Base-by-base conservation (phyloP, 2,888 invertebrate species). In the Dynastes tityus region DNA sequence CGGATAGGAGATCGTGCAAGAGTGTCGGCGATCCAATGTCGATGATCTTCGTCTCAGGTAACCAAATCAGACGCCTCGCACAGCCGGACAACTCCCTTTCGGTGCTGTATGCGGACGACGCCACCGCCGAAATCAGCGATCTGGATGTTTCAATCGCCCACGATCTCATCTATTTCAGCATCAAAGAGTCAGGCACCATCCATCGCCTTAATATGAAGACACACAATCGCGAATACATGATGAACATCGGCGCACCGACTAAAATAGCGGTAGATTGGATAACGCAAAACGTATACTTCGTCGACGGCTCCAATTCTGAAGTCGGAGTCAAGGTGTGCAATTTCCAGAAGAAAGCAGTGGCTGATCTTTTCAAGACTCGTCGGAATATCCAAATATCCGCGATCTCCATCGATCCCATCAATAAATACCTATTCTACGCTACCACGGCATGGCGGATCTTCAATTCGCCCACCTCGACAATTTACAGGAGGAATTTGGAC, bases 251-350 rank as follows among this genome's bases (percentile, higher is more conserved):
- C 0, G 87, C 86, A 78, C 91, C 92, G 0, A 87, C 87, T 63
- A 89, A 92, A 87, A 85, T 96, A 55, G 91, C 94, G 0, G 90
- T 94, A 1, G 96, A 96, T 84, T 96, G 95, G 95, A 87, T 93
- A 32, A 93, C 94, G 0, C 91, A 91, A 11, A 95, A 94, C 84
- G 89, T 95, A 0, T 96, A 95, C 86, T 93, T 92, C 82, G 91
- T 92, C 78, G 86, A 88, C 0, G 88, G 88, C 45, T 86, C 86
- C 65, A 87, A 82, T 3, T 70, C 64, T 11, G 74, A 79, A 0
- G 85, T 84, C 78, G 84, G 88, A 0, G 87, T 88, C 55, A 84
- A 83, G 40, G 83, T 88, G 6, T 89, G 89, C 80, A 87, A 86
- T 81, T 88, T 88, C 78, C 82, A 84, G 1, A 83, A 82, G 16